Evolutionary conservation across 2,113 vertebrate species (phyloP).

Genomic region (Polypterus senegalus): DNA sequence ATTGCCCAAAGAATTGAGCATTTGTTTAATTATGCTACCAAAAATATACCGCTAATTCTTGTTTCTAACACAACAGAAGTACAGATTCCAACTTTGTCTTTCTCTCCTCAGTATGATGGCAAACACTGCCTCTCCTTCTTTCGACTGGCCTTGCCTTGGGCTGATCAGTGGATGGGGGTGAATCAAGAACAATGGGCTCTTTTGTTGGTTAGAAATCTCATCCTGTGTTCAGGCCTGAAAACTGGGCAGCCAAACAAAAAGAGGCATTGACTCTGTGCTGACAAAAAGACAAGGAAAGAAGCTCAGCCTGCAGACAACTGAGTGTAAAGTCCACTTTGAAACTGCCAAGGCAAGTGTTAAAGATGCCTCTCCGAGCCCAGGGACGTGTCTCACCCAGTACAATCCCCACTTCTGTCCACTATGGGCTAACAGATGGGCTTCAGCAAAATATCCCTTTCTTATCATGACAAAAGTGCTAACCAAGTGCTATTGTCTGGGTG

Average conservation of each 20-base stretch:
- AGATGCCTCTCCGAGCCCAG: constrained; percentile 23
- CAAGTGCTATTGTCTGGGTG: too few species aligned
- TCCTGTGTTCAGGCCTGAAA: constrained; percentile 41
- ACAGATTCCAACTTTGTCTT: constrained; percentile 1
- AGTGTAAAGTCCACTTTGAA: constrained; percentile 23
- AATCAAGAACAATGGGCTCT: constrained; percentile 52
- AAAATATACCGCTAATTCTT: too few species aligned
- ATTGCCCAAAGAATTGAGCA: constrained; percentile 14
- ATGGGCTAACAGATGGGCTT: background rate
- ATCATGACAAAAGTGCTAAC: background rate
- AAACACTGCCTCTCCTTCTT: constrained; percentile 9
- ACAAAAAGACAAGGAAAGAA: constrained; percentile 27
- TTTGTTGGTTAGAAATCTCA: constrained; percentile 45
- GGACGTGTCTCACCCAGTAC: constrained; percentile 2
- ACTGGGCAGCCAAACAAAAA: constrained; percentile 56
- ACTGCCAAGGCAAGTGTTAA: constrained; percentile 29
- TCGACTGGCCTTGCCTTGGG: constrained; percentile 32
- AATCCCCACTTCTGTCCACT: constrained; percentile 6
- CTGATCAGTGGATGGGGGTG: constrained; percentile 55
- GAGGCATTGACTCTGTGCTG: constrained; percentile 47
- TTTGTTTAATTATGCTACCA: background rate
- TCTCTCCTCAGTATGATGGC: background rate
- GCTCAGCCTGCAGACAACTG: constrained; percentile 19
- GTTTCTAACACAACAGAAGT: too few species aligned
- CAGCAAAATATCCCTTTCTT: background rate